Evolutionary conservation across 2,888 invertebrate species (phyloP), one percentile per base, ranked within the genome.

Genomic region (Alloscopus bannaensis): DNA sequence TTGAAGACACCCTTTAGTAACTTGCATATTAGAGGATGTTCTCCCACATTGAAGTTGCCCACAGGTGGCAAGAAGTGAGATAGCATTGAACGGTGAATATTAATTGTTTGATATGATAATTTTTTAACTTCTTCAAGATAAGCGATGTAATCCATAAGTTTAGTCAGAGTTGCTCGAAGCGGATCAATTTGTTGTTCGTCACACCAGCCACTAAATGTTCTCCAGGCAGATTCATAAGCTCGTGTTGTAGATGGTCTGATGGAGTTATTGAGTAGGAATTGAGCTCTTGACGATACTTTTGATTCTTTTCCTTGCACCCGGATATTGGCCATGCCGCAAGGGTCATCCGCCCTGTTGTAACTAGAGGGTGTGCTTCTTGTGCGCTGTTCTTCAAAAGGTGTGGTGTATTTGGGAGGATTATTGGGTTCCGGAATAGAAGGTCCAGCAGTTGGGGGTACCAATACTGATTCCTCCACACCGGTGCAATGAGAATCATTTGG

Each of bases 381-480:
- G 4, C 3, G n/a, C 29, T 28, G 18, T 59, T 18, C 24, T 3
- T 8, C 18, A 59, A 3, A 3, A 59, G 28, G 29, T 3, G 2
- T 4, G 16, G 3, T 11, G 6, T 26, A 4, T 59, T 2, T 4
- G 59, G 59, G 3, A 59, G 29, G 2, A 75, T 29, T 4, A 75
- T 40, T 11, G 75, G 75, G 1, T 42, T 11, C 6, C 29, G 6
- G 45, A 28, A 26, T 0, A 55, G 42, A 2, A 55, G 11, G 6
- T 55, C 26, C 16, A 73, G 65, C 16, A 73, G 52, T 3, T 55
- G 26, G 1, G 75, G 66, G 28, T 36, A 75, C 75, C 75, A 75
- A 2, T n/a, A 24, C 22, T 75, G 75, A 26, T 55, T 66, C 16
- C 18, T 22, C 75, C 65, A 75, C 20, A 66, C 3, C 4, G 75